Conservation (phyloP, 2,888 invertebrate genomes). For the Acronicta psi region DNA sequence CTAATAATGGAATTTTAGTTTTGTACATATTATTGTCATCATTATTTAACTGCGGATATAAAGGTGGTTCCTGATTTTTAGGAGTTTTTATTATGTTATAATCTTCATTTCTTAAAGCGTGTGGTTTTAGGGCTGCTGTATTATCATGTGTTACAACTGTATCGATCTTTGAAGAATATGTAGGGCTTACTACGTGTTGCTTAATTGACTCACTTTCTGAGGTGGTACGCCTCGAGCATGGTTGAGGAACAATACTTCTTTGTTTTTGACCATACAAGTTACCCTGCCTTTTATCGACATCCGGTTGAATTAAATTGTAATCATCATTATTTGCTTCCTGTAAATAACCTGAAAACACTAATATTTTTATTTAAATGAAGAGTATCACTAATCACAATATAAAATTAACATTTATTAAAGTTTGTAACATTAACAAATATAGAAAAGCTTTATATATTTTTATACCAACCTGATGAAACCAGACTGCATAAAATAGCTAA, state of each 20-base stretch:
- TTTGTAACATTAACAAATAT: conserved; percentile 27
- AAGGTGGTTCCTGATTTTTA: not conserved
- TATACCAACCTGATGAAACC: conserved; percentile 42
- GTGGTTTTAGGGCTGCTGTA: conserved; percentile 28
- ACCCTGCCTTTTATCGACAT: conserved; percentile 12
- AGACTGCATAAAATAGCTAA: conserved; percentile 41
- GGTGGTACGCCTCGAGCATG: conserved; percentile 51
- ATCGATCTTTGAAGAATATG: conserved; percentile 18
- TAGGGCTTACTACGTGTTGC: conserved; percentile 31
- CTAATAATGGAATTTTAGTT: conserved; percentile 11
- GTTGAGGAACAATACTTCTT: conserved; percentile 34
- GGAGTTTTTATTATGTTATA: conserved; percentile 3
- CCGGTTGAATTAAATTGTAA: conserved; percentile 10
- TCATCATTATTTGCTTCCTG: conserved; percentile 23
- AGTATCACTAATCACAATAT: no score
- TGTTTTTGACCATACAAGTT: conserved; percentile 32
- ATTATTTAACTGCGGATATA: conserved; percentile 3
- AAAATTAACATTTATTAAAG: no score
- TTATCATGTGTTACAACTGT: conserved; percentile 25
- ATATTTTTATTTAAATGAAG: not conserved
- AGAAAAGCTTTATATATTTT: not conserved
- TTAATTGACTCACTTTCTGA: conserved; percentile 19
- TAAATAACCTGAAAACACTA: conserved; percentile 37
- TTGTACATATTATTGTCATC: conserved; percentile 10
- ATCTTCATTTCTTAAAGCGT: conserved; percentile 35